phyloP scores from a whole-genome alignment of 2,113 vertebrate genomes.

The Cyprinus carpio region DNA sequence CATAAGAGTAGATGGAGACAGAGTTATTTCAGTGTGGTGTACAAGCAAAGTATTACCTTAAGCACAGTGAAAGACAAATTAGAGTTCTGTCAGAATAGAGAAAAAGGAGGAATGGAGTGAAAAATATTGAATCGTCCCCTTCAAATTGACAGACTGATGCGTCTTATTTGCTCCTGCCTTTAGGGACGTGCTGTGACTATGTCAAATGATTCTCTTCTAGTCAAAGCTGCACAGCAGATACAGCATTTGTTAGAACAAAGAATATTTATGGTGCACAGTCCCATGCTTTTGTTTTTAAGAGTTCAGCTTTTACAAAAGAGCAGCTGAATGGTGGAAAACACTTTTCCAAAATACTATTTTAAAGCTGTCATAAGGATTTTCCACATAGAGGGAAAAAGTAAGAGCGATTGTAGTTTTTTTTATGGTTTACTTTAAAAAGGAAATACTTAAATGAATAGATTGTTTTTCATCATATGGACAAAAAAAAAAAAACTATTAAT shows the following conservation, averaged over 20 bases:
- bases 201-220: background rate
- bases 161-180: conserved; percentile 4
- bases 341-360: background rate
- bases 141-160: background rate
- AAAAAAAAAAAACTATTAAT: background rate
- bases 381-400: background rate
- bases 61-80: background rate
- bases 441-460: background rate
- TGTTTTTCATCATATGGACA: background rate
- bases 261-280: background rate
- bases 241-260: background rate
- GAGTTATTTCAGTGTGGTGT: background rate
- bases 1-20: background rate
- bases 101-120: background rate
- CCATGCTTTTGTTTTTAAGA: background rate
- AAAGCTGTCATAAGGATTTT: background rate
- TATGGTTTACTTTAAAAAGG: background rate
- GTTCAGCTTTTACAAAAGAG: background rate
- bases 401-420: background rate
- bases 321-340: background rate
- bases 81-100: background rate
- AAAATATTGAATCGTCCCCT: background rate
- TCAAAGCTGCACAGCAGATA: conserved; percentile 1
- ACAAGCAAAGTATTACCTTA: background rate
- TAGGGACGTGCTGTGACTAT: background rate